Base-by-base conservation (phyloP, 2,113 vertebrate species). In the Eurypyga helias region DNA sequence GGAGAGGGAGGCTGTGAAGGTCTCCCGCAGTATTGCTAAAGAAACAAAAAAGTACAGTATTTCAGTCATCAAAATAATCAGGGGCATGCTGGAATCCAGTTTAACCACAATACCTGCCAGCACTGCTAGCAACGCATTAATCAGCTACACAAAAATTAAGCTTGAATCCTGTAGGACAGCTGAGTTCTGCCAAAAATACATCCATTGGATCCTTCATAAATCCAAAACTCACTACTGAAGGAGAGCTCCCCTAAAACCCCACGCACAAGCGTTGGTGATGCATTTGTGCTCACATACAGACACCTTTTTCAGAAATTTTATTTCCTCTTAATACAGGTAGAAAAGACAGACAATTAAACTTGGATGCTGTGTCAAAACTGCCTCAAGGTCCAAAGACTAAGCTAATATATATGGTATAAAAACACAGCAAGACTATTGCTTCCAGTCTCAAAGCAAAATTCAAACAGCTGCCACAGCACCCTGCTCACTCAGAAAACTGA, bases 131-230 rank as follows among this genome's bases (percentile, higher is more conserved):
- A 25, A 79, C 45, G 65, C 58, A 55, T 93, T 90, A 28, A 92
- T 96, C 87, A 94, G 54, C 60, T 65, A 78, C 45, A 21, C 14
- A 90, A 94, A 96, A 96, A 92, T 78, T 66, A 82, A 81, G 51
- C 60, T 80, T 12, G 60, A 80, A 75, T 72, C n/a, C 29, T 65
- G 57, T 3, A 89, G 54, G 61, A 65, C 58, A 67, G 70, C 23
- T 17, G 46, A 81, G 33, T 85, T 87, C 58, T 87, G 43, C 66
- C 41, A 61, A 88, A 41, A 70, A 89, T 20, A 21, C 3, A 89
- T 66, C 91, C 55, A 87, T 54, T 46, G 81, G 54, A 38, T 92
- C 48, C 78, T 81, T 84, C 60, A 83, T 3, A 69, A 67, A 66
- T 45, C 25, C 3, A 3, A 65, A 89, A 62, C 36, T 41, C 3